A percentile compares a stretch with the other conserved stretches of the same genome.
These are phyloP conservation scores for Pristionchus mayeri DNA, from an alignment of 2,888 invertebrate species.

Conservation along the genomic window DNA sequence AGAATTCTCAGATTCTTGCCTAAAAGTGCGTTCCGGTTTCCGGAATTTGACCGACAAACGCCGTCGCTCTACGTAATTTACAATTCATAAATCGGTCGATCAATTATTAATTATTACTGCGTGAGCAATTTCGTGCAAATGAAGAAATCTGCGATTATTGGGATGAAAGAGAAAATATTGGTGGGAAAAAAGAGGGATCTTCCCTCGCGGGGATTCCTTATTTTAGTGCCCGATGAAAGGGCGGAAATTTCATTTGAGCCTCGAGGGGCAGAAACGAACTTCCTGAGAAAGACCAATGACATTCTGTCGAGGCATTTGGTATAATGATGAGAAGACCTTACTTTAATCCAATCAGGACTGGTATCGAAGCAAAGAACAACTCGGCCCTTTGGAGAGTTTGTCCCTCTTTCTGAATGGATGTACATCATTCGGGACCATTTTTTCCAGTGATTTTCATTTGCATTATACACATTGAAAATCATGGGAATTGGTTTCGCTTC, in stretches of 20 bases:
- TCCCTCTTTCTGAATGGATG: conserved; percentile 66
- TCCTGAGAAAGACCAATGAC: no score
- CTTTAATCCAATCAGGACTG: conserved; percentile 69
- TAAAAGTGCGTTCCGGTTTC: no score
- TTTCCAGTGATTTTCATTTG: no score
- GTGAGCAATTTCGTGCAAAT: not conserved
- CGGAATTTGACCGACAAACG: no score
- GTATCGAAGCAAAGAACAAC: conserved; percentile 70
- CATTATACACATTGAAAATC: no score
- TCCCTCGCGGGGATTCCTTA: not conserved
- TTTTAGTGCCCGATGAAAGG: not conserved
- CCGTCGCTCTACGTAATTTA: no score
- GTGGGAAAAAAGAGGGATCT: not conserved
- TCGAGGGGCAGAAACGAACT: not conserved
- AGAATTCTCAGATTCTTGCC: no score
- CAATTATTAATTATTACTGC: not conserved
- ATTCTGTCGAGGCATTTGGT: no score
- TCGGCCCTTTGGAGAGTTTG: conserved; percentile 61
- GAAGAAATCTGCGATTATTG: not conserved
- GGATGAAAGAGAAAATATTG: not conserved
- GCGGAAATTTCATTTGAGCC: conserved; percentile 15
- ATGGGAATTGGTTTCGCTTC: no score
- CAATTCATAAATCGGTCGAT: not conserved
- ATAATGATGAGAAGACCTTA: no score
- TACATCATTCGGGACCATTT: no score